These are phyloP conservation scores for Marmota flaviventris DNA, from an alignment of 2,113 vertebrate genomes.

Conservation along the genomic window DNA sequence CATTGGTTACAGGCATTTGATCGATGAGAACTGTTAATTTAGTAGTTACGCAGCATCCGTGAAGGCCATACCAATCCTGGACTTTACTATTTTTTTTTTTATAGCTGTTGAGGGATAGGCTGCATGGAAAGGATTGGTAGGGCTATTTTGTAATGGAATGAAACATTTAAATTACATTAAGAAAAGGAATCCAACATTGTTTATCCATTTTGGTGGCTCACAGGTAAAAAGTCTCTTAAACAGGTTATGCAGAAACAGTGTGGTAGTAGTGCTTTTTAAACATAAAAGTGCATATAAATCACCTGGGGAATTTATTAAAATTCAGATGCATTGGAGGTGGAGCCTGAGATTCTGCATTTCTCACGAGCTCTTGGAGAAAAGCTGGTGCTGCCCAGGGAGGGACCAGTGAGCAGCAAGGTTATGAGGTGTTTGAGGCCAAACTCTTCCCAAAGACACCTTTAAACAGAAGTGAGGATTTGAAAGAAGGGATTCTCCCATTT, in stretches of 20 bases:
- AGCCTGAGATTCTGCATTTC: background rate
- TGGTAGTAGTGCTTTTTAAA: background rate
- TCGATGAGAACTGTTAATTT: background rate
- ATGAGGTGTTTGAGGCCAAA: background rate
- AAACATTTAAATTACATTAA: background rate
- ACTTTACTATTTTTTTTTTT: background rate
- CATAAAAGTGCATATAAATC: background rate
- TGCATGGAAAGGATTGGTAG: background rate
- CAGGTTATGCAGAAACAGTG: background rate
- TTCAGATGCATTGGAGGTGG: background rate
- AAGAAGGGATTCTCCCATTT: background rate
- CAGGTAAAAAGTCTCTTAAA: background rate
- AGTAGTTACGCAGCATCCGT: background rate
- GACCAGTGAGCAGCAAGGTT: background rate
- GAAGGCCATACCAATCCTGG: background rate
- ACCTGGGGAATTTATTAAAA: conserved; percentile 20
- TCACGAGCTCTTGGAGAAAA: background rate
- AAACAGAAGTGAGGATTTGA: background rate
- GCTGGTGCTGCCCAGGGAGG: background rate
- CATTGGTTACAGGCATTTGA: background rate
- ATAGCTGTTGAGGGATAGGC: background rate
- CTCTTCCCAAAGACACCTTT: background rate
- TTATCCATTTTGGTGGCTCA: background rate
- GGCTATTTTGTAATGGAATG: background rate
- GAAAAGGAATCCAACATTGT: background rate